Conservation (phyloP, 1,140 invertebrate species). For the Oedothorax gibbosus region DNA sequence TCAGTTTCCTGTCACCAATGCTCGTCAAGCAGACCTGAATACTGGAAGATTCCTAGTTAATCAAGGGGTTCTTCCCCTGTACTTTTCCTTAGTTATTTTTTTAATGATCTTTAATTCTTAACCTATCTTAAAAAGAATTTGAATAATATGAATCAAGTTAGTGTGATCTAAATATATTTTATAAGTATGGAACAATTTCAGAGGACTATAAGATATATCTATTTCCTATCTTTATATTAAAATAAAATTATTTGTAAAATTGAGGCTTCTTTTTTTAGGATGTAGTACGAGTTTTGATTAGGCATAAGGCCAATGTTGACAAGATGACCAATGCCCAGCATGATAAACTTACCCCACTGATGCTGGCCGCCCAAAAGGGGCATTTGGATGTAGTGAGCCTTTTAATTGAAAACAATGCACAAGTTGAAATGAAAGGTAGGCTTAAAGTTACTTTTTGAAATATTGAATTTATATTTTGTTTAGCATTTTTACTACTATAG, state of each 20-base stretch:
- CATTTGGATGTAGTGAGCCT: slow-evolving; percentile 69
- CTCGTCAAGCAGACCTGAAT: no score
- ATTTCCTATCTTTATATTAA: not conserved
- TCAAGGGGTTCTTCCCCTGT: no score
- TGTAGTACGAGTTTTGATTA: slow-evolving; percentile 68
- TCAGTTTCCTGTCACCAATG: no score
- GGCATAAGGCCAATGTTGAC: slow-evolving; percentile 70
- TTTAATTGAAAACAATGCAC: slow-evolving; percentile 69
- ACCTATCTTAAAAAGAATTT: no score
- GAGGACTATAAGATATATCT: not conserved
- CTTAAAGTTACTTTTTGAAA: not conserved
- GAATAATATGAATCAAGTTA: no score
- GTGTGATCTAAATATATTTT: not conserved
- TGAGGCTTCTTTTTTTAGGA: slow-evolving; percentile 64
- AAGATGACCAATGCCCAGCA: slow-evolving; percentile 68
- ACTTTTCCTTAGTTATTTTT: no score
- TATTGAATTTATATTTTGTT: no score
- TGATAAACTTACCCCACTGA: slow-evolving; percentile 70
- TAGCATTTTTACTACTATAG: no score
- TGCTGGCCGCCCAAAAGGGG: slow-evolving; percentile 70
- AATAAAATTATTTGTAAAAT: not conserved
- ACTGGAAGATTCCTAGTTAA: no score
- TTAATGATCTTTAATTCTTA: no score
- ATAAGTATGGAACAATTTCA: not conserved
- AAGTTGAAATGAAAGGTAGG: slow-evolving; percentile 68